Evolutionary conservation across 1,140 invertebrate species (phyloP).

Genomic region (Platorchestia sp.): DNA sequence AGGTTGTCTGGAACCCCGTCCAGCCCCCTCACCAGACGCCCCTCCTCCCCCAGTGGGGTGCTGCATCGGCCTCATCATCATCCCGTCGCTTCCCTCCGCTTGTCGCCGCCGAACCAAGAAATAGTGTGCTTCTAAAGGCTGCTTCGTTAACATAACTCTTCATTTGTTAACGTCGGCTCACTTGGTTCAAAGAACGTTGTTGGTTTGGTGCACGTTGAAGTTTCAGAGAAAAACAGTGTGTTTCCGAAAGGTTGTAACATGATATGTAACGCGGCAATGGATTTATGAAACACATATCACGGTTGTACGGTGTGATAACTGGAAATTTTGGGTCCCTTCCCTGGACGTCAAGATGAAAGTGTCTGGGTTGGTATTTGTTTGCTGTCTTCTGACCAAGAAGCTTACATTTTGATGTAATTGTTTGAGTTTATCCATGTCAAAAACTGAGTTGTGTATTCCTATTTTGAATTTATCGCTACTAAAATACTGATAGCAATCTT

Average conservation of each 20-base stretch:
- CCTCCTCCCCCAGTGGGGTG: neutral
- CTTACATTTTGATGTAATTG: neutral
- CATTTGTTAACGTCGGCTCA: neutral
- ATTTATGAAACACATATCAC: too few relatives aligned
- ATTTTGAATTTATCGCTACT: neutral
- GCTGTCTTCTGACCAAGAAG: neutral
- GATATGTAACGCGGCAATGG: too few relatives aligned
- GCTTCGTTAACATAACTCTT: neutral
- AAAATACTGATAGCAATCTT: neutral
- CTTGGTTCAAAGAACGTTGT: neutral
- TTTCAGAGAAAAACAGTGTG: neutral
- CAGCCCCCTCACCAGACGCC: neutral
- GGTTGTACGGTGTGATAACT: too few relatives aligned
- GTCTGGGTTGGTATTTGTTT: neutral
- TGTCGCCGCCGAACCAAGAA: neutral
- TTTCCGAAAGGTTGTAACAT: too few relatives aligned
- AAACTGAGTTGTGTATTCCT: neutral
- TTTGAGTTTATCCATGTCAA: neutral
- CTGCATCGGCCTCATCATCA: neutral
- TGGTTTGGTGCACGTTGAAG: neutral
- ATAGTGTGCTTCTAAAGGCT: neutral
- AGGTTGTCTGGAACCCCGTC: constrained; percentile 12
- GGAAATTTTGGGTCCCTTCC: neutral
- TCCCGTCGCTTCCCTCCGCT: neutral
- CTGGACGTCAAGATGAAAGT: neutral